These are phyloP conservation scores for Patiria miniata DNA, from an alignment of 35 echinoderm and acorn worm genomes.

Conservation along the genomic window DNA sequence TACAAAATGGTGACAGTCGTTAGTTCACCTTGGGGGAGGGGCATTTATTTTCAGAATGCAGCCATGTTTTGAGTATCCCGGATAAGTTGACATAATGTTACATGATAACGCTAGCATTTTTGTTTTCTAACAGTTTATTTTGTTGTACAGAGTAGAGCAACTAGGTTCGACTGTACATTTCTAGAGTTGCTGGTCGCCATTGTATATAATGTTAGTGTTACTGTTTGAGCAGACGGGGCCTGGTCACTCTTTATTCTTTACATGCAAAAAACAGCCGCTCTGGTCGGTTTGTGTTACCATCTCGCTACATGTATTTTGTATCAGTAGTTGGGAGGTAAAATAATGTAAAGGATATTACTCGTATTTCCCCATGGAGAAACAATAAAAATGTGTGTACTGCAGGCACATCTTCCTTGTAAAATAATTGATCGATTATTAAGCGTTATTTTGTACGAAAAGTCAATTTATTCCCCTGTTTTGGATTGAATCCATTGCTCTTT, in stretches of 20 bases:
- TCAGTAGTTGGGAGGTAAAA: background rate
- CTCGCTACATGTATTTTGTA: constrained; percentile 7
- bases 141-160: constrained; percentile 14
- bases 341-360: background rate
- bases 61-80: background rate
- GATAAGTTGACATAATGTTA: background rate
- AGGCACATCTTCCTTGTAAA: constrained; percentile 28
- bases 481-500: no score
- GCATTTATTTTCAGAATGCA: background rate
- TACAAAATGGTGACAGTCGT: no score
- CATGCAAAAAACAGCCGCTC: background rate
- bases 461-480: no score
- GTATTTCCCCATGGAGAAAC: constrained; percentile 18
- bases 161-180: constrained; percentile 1
- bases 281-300: background rate
- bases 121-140: background rate
- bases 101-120: background rate
- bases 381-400: constrained; percentile 20
- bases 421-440: background rate
- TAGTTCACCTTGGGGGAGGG: no score
- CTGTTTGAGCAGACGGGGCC: background rate
- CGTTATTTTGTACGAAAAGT: no score
- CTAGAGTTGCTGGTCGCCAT: constrained; percentile 19
- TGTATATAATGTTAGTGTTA: constrained; percentile 8
- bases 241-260: background rate